Evolutionary conservation across 2,113 vertebrate species (phyloP), one percentile per base, ranked within the genome.

Genomic region (Rhea pennata): DNA sequence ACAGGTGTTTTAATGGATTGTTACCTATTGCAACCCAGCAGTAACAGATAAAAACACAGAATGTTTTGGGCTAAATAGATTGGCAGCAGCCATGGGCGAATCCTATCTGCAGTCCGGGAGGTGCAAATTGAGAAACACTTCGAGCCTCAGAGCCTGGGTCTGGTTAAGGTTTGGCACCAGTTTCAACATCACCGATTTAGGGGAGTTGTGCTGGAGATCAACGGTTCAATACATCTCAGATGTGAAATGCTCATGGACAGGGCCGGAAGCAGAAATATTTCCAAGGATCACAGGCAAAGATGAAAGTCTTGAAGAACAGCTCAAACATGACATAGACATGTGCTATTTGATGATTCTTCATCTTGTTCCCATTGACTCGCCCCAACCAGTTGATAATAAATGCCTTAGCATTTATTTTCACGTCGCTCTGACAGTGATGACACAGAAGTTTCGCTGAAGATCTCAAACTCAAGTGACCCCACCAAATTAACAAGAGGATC

Each of bases 151-250:
- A 12, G 10, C 14, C 15, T 29, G 24, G 10, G 5, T 58, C 33
- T 33, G 0, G 10, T 4, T 56, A 8, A 39, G 64, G 48, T 51
- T 73, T 10, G 17, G 58, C 16, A 39, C 17, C 0, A 2, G 23
- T 10, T 54, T 90, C 31, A 46, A 44, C 29, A n/a, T 17, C 33
- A 50, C 0, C 2, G 31, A n/a, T 24, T 42, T 33, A 42, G 50
- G n/a, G 33, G 51, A 90, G 26, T 58, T 46, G 31, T 5, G 14
- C 13, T 64, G 42, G 31, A 39, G 15, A 56, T 36, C 17, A n/a
- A 31, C 1, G 1, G 39, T n/a, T 65, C 19, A 14, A 20, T 17
- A 51, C 4, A 21, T 3, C 62, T 66, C 39, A 48, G 59, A 61
- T 11, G 12, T 4, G 5, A 62, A 56, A 61, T 17, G 23, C 48